Percentiles rank a stretch among this genome's conserved stretches.
These are phyloP conservation scores for Sarcophaga caerulescens DNA, from an alignment of 2,888 invertebrate species.

Conservation along the genomic window DNA sequence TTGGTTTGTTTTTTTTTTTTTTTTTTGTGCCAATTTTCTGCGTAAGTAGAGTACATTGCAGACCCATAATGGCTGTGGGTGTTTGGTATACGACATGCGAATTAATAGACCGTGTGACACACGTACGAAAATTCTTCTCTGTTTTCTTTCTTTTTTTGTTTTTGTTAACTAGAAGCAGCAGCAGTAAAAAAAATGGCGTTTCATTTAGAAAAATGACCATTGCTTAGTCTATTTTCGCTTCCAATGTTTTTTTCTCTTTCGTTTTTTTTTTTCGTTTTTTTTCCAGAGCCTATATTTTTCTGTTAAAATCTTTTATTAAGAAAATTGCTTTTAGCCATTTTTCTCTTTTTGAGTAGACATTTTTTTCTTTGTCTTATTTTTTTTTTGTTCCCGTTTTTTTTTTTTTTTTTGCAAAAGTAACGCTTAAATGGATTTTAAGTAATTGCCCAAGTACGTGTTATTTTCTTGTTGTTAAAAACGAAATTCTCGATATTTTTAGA, in stretches of 20 bases:
- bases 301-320: slow-evolving; percentile 13
- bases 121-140: slow-evolving; percentile 25
- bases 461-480: background rate
- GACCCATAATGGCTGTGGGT: slow-evolving; percentile 16
- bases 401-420: slow-evolving; percentile 20
- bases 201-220: slow-evolving; percentile 45
- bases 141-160: background rate
- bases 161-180: background rate
- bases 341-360: background rate
- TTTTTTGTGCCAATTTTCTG: slow-evolving; percentile 3
- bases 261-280: slow-evolving; percentile 2
- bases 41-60: background rate
- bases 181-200: slow-evolving; percentile 23
- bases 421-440: slow-evolving; percentile 54
- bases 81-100: slow-evolving; percentile 46
- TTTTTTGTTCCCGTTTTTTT: slow-evolving; percentile 1
- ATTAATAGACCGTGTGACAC: slow-evolving; percentile 64
- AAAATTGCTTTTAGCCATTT: slow-evolving; percentile 47
- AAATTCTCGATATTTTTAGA: background rate
- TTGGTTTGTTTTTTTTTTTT: background rate
- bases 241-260: background rate
- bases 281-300: slow-evolving; percentile 14
- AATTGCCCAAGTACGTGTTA: slow-evolving; percentile 52
- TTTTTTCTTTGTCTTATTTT: background rate
- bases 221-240: background rate